A percentile compares a stretch with the other conserved stretches of the same genome.
These are phyloP conservation scores for Gallinago stenura DNA, from an alignment of 2,797 vertebrate genomes.

Conservation along the genomic window DNA sequence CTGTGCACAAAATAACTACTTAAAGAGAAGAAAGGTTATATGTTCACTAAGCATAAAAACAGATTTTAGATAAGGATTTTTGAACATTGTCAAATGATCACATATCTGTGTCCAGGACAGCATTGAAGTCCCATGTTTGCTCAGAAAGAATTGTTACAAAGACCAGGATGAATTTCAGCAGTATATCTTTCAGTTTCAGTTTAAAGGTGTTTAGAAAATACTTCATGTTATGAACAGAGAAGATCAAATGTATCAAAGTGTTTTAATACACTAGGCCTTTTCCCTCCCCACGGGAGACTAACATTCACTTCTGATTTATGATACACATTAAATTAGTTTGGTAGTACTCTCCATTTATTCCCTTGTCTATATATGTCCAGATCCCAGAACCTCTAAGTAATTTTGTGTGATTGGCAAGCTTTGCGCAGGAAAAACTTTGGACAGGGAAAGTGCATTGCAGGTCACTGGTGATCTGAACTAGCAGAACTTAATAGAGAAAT, in stretches of 20 bases:
- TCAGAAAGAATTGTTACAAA: not conserved
- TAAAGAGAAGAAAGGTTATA: not conserved
- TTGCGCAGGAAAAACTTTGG: not conserved
- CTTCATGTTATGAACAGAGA: not conserved
- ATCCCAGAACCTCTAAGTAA: conserved; percentile 65
- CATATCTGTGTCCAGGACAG: not conserved
- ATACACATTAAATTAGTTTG: conserved; percentile 47
- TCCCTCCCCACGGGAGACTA: not conserved
- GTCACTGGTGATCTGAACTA: not conserved
- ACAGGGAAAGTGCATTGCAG: not conserved
- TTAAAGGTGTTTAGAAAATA: conserved; percentile 11
- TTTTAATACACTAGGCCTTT: not conserved
- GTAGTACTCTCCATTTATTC: conserved; percentile 33
- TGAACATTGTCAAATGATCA: not conserved
- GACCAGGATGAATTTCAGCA: not conserved
- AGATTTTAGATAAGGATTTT: not conserved
- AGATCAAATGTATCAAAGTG: not conserved
- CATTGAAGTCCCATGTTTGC: not conserved
- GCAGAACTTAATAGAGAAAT: not conserved
- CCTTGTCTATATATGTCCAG: not conserved
- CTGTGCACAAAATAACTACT: not conserved
- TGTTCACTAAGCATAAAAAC: not conserved
- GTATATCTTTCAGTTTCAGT: not conserved
- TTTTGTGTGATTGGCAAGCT: conserved; percentile 46
- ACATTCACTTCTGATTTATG: conserved; percentile 42